phyloP scores from a whole-genome alignment of 2,113 vertebrate species.

The Bettongia penicillata region DNA sequence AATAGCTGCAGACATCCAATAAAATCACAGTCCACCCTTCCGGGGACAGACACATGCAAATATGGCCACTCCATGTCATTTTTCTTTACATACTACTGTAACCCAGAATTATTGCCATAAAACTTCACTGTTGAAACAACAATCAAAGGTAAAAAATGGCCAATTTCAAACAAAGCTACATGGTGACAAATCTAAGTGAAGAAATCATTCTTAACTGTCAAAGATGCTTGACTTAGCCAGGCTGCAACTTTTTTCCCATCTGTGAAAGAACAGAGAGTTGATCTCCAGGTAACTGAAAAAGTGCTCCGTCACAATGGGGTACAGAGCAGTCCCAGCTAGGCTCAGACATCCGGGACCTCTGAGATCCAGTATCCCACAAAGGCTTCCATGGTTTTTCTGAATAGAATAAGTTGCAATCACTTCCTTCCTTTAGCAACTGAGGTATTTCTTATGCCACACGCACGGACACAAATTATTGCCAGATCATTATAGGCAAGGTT shows the following conservation, averaged over 20 bases:
- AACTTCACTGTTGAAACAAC: constrained; percentile 80
- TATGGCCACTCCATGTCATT: constrained; percentile 89
- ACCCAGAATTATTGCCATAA: constrained; percentile 83
- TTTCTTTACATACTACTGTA: constrained; percentile 80
- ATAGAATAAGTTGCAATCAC: constrained; percentile 26
- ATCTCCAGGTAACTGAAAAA: constrained; percentile 78
- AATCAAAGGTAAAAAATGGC: constrained; percentile 87
- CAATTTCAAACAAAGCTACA: constrained; percentile 94
- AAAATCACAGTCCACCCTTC: constrained; percentile 98
- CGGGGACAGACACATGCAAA: constrained; percentile 99
- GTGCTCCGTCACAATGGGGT: constrained; percentile 90
- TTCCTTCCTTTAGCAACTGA: not conserved
- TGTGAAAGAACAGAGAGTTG: constrained; percentile 87
- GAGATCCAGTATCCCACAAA: constrained; percentile 84
- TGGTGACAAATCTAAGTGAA: constrained; percentile 87
- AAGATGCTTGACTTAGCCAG: constrained; percentile 85
- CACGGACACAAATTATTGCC: constrained; percentile 11
- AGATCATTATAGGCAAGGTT: not conserved
- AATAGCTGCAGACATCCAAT: constrained; percentile 99
- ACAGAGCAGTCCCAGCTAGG: constrained; percentile 83
- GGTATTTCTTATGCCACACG: not conserved
- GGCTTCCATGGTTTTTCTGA: constrained; percentile 70
- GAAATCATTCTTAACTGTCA: constrained; percentile 80
- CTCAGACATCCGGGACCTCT: constrained; percentile 83
- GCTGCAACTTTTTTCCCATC: constrained; percentile 85